These are phyloP conservation scores for Perithous albicinctus DNA, from an alignment of 2,888 invertebrate species.

Conservation along the genomic window DNA sequence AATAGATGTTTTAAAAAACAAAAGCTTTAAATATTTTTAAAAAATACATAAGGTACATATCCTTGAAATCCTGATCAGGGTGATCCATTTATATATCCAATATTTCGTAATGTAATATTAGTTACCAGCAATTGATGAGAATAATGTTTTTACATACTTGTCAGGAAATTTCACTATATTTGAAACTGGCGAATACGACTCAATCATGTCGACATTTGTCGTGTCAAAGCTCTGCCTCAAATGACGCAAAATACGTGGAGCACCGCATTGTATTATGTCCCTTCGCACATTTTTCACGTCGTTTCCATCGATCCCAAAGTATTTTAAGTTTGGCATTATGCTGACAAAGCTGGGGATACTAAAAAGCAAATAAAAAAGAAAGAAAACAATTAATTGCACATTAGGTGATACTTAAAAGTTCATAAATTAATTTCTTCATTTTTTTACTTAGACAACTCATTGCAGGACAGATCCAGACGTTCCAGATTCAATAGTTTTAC, in stretches of 20 bases:
- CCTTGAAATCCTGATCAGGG: no score
- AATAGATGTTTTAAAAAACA: background rate
- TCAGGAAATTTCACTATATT: constrained; percentile 85
- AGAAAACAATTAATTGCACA: background rate
- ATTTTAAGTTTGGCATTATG: constrained; percentile 91
- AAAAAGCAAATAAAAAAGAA: constrained; percentile 66
- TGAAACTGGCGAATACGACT: constrained; percentile 78
- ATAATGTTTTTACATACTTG: constrained; percentile 85
- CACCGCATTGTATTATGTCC: constrained; percentile 94
- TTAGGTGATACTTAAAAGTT: background rate
- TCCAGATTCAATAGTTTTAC: constrained; percentile 90
- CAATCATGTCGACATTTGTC: constrained; percentile 83
- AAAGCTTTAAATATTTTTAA: no score
- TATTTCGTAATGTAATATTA: no score
- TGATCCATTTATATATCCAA: no score
- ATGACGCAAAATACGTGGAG: constrained; percentile 92
- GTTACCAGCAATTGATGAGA: no score
- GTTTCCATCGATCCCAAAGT: constrained; percentile 94
- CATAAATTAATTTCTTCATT: background rate
- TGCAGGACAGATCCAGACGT: constrained; percentile 94
- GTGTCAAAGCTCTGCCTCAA: constrained; percentile 88
- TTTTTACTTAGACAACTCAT: constrained; percentile 86
- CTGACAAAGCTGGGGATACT: constrained; percentile 90
- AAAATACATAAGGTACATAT: no score
- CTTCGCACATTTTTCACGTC: constrained; percentile 92